These are phyloP conservation scores for Gobio occitaniae DNA, from an alignment of 2,797 vertebrate species.

Conservation along the genomic window DNA sequence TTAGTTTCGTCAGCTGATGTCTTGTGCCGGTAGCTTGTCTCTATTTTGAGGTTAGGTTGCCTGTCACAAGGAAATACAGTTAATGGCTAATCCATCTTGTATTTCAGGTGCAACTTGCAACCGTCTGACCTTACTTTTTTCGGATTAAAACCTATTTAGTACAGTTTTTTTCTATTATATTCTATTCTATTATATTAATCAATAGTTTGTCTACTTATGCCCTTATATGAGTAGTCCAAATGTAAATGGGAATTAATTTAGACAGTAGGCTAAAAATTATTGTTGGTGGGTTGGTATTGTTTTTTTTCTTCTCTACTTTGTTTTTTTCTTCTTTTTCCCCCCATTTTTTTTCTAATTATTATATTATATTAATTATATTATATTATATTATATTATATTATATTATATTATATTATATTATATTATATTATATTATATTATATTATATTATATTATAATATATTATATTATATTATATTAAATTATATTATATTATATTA, in stretches of 20 bases:
- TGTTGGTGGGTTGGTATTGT: background rate
- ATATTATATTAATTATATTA: no score
- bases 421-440: background rate
- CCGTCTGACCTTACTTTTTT: background rate
- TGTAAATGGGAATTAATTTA: background rate
- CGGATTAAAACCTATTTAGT: background rate
- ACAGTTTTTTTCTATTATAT: background rate
- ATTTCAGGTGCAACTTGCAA: background rate
- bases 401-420: background rate
- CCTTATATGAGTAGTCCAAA: background rate
- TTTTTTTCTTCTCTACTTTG: background rate
- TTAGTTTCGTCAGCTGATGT: slow-evolving; percentile 69
- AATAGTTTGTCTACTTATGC: background rate
- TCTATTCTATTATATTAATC: background rate
- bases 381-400: no score
- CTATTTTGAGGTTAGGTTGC: slow-evolving; percentile 58
- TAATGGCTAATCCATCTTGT: slow-evolving; percentile 25
- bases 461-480: background rate
- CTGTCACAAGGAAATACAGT: slow-evolving; percentile 51
- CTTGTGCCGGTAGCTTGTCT: slow-evolving; percentile 56
- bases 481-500: no score
- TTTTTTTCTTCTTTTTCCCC: background rate
- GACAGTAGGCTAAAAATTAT: background rate
- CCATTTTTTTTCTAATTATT: background rate
- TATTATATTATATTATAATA: background rate